Base-by-base conservation (phyloP, 2,888 invertebrate genomes). In the Gerris lacustris region DNA sequence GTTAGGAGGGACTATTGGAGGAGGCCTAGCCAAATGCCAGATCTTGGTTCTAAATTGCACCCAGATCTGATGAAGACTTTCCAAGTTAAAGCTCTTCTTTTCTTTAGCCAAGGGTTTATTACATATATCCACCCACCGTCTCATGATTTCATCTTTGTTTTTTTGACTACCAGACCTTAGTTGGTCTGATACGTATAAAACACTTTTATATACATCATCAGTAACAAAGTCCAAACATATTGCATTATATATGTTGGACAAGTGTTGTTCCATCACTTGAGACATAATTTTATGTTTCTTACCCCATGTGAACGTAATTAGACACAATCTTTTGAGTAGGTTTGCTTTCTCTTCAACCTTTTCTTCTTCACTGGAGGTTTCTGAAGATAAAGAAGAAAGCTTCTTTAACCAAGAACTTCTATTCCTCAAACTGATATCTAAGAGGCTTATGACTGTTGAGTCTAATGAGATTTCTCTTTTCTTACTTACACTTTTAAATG, bases 151-250 rank as follows among this genome's bases (percentile, higher is more conserved):
- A 2, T 55, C 55, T 55, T 55, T 55, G 15, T 1, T 55, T 55
- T 55, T 55, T 11, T 2, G 9, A 55, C 15, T 55, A 55, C 55
- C 55, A 11, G 55, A 11, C 15, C 55, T 55, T 55, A 55, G 55
- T 11, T 55, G 55, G 11, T 55, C 55, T 2, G 55, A 55, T 55
- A 55, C 55, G 15, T 11, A 55, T 5, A 55, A 5, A 55, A 55
- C 55, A 55, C 55, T 55, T 11, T 15, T 9, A 5, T 55, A 55
- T 11, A 55, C 55, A 55, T 55, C 55, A 15, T 55, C 55, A 55
- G 55, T 55, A 55, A 55, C 55, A 55, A 55, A 55, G 55, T 55
- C 55, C 15, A 55, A 55, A 55, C 55, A 55, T 55, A 55, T 55
- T 11, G 55, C 55, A 55, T 55, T 55, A 15, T 55, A 55, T 11